Evolutionary conservation across 2,113 vertebrate species (phyloP).

Genomic region (Myotis davidii): DNA sequence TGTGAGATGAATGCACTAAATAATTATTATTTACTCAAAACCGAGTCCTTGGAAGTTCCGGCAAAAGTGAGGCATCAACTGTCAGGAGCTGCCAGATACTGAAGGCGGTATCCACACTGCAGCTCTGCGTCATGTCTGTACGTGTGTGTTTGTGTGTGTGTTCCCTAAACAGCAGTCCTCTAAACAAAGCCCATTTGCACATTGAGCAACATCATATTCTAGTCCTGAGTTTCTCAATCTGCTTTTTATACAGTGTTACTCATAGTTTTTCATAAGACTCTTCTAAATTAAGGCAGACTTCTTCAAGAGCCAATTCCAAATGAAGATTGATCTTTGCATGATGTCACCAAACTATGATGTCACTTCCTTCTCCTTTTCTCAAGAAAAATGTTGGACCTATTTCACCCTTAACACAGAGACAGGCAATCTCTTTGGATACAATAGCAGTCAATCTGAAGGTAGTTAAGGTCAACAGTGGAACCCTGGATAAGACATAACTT

Average conservation of each 20-base stretch:
- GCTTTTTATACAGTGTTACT: constrained; percentile 51
- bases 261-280: constrained; percentile 12
- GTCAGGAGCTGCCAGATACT: constrained; percentile 27
- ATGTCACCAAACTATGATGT: constrained; percentile 47
- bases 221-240: constrained; percentile 29
- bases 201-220: background rate
- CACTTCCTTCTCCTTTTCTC: constrained; percentile 32
- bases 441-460: constrained; percentile 26
- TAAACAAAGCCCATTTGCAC: constrained; percentile 29
- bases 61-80: constrained; percentile 47
- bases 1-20: constrained; percentile 71
- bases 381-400: constrained; percentile 56
- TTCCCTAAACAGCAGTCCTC: constrained; percentile 19
- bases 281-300: constrained; percentile 6
- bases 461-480: background rate
- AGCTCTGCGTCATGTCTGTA: background rate
- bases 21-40: constrained; percentile 64
- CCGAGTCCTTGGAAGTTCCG: constrained; percentile 37
- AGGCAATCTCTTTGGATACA: background rate
- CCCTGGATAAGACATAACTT: background rate
- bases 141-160: background rate
- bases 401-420: constrained; percentile 14
- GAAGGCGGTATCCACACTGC: background rate
- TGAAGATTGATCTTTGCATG: constrained; percentile 48
- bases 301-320: constrained; percentile 53